Percentiles rank a stretch among this genome's conserved stretches.
Conservation (phyloP, 2,113 vertebrate genomes). For the Sinocyclocheilus anshuiensis region DNA sequence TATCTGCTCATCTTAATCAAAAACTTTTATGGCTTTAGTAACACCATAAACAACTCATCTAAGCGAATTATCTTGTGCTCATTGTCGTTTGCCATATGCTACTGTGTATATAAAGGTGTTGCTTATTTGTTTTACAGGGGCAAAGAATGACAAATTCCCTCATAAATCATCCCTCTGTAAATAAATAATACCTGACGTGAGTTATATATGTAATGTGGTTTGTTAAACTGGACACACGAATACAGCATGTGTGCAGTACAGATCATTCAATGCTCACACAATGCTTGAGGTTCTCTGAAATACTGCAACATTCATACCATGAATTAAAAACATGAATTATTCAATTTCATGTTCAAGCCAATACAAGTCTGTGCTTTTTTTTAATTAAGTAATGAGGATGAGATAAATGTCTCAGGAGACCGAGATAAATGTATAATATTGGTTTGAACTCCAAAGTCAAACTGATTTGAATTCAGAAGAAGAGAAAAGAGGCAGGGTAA, state of each 20-base stretch:
- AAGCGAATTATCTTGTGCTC: constrained; percentile 25
- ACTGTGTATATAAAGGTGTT: constrained; percentile 1
- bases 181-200: constrained; percentile 10
- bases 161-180: neutral
- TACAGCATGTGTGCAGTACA: constrained; percentile 8
- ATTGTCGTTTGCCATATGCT: constrained; percentile 14
- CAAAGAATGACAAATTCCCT: neutral
- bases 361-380: constrained; percentile 49
- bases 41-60: neutral
- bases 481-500: neutral
- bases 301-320: constrained; percentile 9
- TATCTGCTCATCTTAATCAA: neutral
- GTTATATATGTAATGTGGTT: constrained; percentile 7
- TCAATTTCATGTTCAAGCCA: neutral
- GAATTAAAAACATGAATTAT: constrained; percentile 3
- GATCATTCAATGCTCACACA: neutral
- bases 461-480: neutral
- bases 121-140: constrained; percentile 3
- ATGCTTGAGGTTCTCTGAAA: constrained; percentile 39
- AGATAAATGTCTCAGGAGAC: neutral
- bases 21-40: neutral
- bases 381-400: neutral
- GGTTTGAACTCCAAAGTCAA: neutral
- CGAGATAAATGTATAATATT: neutral
- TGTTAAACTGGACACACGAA: constrained; percentile 17